phyloP scores from a whole-genome alignment of 1,140 invertebrate species.

The Steinernema feltiae region DNA sequence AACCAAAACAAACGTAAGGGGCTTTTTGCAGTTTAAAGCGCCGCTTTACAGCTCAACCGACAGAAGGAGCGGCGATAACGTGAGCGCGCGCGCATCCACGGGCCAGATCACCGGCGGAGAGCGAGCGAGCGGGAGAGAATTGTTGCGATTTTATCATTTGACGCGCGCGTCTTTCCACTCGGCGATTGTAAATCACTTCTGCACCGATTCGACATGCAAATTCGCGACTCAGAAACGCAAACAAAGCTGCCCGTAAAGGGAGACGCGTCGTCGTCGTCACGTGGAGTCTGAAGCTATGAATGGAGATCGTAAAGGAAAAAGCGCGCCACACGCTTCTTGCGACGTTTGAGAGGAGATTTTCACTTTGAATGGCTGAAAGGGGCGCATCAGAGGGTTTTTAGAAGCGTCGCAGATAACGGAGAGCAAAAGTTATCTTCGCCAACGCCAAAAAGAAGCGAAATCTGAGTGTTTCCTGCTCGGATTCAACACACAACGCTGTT shows the following conservation, averaged over 20 bases:
- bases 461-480: too few species aligned
- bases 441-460: too few species aligned
- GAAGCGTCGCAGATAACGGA: too few species aligned
- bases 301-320: background rate
- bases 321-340: background rate
- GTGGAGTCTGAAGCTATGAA: background rate
- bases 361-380: too few species aligned
- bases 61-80: background rate
- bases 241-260: background rate
- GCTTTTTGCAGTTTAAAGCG: background rate
- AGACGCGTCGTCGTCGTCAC: background rate
- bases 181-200: slow-evolving; percentile 3
- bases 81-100: background rate
- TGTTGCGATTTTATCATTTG: slow-evolving; percentile 13
- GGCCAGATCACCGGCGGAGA: background rate
- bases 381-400: too few species aligned
- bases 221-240: background rate
- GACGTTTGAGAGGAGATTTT: too few species aligned
- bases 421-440: too few species aligned
- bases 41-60: background rate
- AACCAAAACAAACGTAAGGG: slow-evolving; percentile 2
- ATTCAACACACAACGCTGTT: too few species aligned
- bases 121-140: background rate
- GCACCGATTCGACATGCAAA: background rate
- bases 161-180: background rate